Evolutionary conservation across 30 jellyfish, hydroid and myxozoan genomes (phyloP).

Genomic region (Cassiopea xamachana): DNA sequence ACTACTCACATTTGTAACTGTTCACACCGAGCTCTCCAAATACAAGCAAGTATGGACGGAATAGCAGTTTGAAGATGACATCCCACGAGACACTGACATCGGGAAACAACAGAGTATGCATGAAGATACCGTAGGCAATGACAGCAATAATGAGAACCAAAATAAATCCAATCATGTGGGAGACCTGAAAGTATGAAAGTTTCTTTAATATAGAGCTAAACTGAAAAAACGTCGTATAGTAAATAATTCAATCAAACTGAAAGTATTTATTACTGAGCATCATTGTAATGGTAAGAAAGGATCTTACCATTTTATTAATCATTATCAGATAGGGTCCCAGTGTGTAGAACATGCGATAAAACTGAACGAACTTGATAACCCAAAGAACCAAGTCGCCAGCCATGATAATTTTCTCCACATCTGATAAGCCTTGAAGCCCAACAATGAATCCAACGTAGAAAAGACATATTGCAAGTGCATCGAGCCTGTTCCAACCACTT

Average conservation of each 20-base stretch:
- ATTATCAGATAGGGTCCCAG: slow-evolving; percentile 90
- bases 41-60: slow-evolving; percentile 61
- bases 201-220: background rate
- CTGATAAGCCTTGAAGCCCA: slow-evolving; percentile 17
- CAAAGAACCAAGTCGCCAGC: slow-evolving; percentile 74
- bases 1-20: slow-evolving; percentile 21
- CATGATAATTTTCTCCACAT: slow-evolving; percentile 44
- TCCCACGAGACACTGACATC: slow-evolving; percentile 56
- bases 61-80: slow-evolving; percentile 28
- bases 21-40: slow-evolving; percentile 66
- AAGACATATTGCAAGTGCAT: slow-evolving; percentile 48
- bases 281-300: background rate
- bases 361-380: slow-evolving; percentile 72
- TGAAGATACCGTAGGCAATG: slow-evolving; percentile 59
- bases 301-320: slow-evolving; percentile 88
- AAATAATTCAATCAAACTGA: background rate
- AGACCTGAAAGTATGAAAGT: slow-evolving; percentile 17
- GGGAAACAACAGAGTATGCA: slow-evolving; percentile 65
- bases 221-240: background rate
- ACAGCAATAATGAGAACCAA: slow-evolving; percentile 65
- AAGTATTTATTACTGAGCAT: background rate
- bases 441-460: slow-evolving; percentile 66
- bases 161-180: slow-evolving; percentile 52
- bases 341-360: slow-evolving; percentile 76
- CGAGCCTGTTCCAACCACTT: slow-evolving; percentile 77